A percentile compares a stretch with the other conserved stretches of the same genome.
These are phyloP conservation scores for Xerus inauris DNA, from an alignment of 2,113 vertebrate genomes.

Conservation along the genomic window DNA sequence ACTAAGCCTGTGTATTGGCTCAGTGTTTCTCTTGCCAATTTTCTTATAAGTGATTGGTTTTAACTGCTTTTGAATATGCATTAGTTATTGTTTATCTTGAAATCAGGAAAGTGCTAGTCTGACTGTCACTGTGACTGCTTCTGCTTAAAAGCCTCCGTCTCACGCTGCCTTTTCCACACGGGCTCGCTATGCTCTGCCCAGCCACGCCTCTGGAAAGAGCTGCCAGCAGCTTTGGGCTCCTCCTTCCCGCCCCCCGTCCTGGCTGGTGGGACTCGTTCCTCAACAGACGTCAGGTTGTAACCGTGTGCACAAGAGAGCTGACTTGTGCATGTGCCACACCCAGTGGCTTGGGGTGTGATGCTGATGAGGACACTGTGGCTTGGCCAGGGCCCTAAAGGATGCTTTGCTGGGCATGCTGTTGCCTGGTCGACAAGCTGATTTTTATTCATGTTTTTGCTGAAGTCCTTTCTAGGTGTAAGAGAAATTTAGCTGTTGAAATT, in stretches of 20 bases:
- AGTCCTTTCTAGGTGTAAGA: neutral
- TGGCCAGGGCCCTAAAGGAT: neutral
- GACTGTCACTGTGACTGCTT: neutral
- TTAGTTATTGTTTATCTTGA: neutral
- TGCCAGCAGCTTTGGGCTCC: neutral
- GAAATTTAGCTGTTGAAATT: neutral
- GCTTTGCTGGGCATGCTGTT: accelerated
- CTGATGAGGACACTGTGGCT: neutral
- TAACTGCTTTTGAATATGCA: neutral
- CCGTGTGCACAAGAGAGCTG: neutral
- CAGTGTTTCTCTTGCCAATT: neutral
- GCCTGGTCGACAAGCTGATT: neutral
- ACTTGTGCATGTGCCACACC: neutral
- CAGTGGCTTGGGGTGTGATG: neutral
- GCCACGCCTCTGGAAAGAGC: neutral
- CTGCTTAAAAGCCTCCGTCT: neutral
- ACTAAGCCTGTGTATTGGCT: neutral
- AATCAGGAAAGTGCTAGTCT: neutral
- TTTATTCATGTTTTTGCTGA: neutral
- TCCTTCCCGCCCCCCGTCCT: neutral
- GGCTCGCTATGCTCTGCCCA: neutral
- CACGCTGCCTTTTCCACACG: accelerated
- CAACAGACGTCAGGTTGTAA: neutral
- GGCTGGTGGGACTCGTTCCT: no score
- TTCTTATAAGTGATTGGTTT: neutral